phyloP scores from a whole-genome alignment of 2,113 vertebrate genomes.

The Alouatta palliata region DNA sequence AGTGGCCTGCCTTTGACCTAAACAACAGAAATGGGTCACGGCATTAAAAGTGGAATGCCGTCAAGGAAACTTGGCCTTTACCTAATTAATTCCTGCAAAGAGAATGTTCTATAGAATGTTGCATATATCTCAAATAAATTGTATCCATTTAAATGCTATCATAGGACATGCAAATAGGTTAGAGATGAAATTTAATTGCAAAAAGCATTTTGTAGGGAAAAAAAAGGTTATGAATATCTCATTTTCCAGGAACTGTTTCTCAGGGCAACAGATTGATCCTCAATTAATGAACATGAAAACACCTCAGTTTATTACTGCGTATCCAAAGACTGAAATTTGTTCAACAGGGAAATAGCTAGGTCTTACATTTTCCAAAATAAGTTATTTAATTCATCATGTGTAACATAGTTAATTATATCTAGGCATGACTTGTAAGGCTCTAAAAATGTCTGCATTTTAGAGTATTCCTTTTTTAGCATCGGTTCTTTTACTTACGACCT shows the following conservation, averaged over 20 bases:
- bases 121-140: neutral
- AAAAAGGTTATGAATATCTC: neutral
- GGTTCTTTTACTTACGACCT: neutral
- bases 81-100: neutral
- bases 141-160: neutral
- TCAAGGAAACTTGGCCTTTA: neutral
- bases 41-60: neutral
- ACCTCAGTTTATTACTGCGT: neutral
- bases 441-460: neutral
- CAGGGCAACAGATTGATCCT: neutral
- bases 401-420: neutral
- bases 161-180: neutral
- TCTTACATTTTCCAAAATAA: conserved; percentile 44
- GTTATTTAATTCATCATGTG: neutral
- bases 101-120: neutral
- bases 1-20: neutral
- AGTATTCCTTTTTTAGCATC: neutral
- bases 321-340: conserved; percentile 1
- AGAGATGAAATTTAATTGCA: neutral
- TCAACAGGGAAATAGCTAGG: neutral
- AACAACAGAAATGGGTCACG: neutral
- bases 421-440: neutral
- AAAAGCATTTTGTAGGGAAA: neutral
- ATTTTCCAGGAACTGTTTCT: neutral
- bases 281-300: neutral